Evolutionary conservation across 1,140 invertebrate species (phyloP).

Genomic region (Diabrotica virgifera): DNA sequence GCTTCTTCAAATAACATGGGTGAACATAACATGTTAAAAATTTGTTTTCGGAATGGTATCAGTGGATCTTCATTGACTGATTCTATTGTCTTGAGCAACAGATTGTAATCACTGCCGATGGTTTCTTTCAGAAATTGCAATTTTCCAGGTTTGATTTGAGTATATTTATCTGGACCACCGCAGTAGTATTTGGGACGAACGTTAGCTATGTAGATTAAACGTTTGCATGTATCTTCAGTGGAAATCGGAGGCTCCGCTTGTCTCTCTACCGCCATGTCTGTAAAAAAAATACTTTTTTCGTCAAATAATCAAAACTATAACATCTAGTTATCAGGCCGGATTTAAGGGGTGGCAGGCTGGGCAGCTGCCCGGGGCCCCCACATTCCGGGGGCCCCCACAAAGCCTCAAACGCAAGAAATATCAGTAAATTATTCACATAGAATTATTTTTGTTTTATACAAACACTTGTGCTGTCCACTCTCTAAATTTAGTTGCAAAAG

Average conservation of each 20-base stretch:
- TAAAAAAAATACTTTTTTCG: slow-evolving; percentile 7
- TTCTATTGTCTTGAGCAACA: slow-evolving; percentile 25
- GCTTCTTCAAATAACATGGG: slow-evolving; percentile 15
- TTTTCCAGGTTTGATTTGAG: not conserved
- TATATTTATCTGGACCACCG: slow-evolving; percentile 31
- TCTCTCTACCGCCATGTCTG: slow-evolving; percentile 19
- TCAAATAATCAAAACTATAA: no score
- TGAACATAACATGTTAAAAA: slow-evolving; percentile 27
- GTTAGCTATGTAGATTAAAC: slow-evolving; percentile 27
- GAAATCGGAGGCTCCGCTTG: not conserved
- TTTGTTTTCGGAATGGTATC: slow-evolving; percentile 23
- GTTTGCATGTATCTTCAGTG: slow-evolving; percentile 26
- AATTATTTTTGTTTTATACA: no score
- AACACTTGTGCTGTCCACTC: no score
- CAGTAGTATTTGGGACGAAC: slow-evolving; percentile 19
- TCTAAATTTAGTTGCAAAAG: no score
- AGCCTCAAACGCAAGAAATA: no score
- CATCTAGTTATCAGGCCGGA: no score
- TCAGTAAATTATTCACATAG: no score
- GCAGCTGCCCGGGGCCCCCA: no score
- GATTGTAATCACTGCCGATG: slow-evolving; percentile 19
- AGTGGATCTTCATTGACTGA: slow-evolving; percentile 27
- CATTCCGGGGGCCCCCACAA: no score
- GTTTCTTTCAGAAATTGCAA: not conserved
- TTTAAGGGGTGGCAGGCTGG: no score